Base-by-base conservation (phyloP, 2,888 invertebrate species). In the Spicauda simplicius region DNA sequence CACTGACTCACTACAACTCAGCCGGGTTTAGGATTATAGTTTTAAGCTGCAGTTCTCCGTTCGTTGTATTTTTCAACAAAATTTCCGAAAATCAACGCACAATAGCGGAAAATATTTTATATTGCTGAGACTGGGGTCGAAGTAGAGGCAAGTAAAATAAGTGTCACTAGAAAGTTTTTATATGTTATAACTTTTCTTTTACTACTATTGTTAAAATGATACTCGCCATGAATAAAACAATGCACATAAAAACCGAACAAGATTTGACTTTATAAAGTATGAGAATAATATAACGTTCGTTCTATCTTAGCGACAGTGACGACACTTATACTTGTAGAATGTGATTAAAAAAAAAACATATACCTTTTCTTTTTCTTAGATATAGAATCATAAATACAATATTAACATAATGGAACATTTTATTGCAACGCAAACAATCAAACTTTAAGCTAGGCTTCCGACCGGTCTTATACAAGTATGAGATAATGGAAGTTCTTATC, bases 181-280 rank as follows among this genome's bases (percentile, higher is more conserved):
- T 41, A 54, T 25, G 20, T 54, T 54, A 54, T 61, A 61, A 20
- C 61, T 53, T 61, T 53, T 53, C 53, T 41, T 61, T 61, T 61
- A 53, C 20, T 61, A 61, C 53, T n/a, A 61, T 53, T 61, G 48
- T 65, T 68, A 62, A 69, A 68, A 68, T 72, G 69, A 68, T 63
- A 63, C 66, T 55, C 56, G 62, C 54, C 67, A 69, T 70, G 72
- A 72, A 72, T 72, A 72, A 72, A 72, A 72, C 70, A 71, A 71
- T 68, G 66, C 59, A 64, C 58, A 70, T 72, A 72, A 72, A 61
- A 69, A 65, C 56, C 63, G 41, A 68, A 69, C 71, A 55, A 62
- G 65, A 72, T 68, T 68, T 64, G 71, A 71, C 55, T 64, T 62
- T 68, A 68, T 53, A 33, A 60, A 54, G 20, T 19, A 53, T 19